Evolutionary conservation across 2,113 vertebrate species (phyloP).

Genomic region (Zosterops lateralis): DNA sequence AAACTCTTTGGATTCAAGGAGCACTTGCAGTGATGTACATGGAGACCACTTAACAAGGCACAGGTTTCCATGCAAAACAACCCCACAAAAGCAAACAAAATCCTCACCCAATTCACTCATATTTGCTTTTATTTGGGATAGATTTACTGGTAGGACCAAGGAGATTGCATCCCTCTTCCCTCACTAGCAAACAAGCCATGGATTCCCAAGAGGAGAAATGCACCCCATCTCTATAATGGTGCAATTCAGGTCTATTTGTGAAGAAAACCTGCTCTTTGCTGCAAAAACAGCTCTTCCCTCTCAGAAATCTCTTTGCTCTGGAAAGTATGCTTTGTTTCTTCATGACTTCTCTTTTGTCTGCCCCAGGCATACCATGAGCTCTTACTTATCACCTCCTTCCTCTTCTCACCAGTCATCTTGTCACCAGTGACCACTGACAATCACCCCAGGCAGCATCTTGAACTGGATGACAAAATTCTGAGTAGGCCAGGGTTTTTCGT

Average conservation of each 20-base stretch:
- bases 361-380: not conserved
- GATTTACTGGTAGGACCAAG: not conserved
- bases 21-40: not conserved
- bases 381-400: not conserved
- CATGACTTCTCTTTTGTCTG: not conserved
- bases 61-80: fast-evolving
- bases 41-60: not conserved
- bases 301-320: not conserved
- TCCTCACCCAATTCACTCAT: not conserved
- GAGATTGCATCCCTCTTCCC: not conserved
- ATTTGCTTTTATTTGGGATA: not conserved
- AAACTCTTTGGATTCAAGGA: not conserved
- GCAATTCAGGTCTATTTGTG: not conserved
- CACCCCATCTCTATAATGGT: not conserved
- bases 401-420: not conserved
- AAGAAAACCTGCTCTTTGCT: not conserved
- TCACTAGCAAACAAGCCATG: not conserved
- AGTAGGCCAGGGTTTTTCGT: not conserved
- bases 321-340: not conserved
- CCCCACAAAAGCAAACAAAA: not conserved
- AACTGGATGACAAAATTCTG: not conserved
- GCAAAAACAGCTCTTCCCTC: not conserved
- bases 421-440: not conserved
- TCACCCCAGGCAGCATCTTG: not conserved
- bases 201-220: not conserved